Base-by-base conservation (phyloP, 2,113 vertebrate genomes). In the Mustela nigripes region DNA sequence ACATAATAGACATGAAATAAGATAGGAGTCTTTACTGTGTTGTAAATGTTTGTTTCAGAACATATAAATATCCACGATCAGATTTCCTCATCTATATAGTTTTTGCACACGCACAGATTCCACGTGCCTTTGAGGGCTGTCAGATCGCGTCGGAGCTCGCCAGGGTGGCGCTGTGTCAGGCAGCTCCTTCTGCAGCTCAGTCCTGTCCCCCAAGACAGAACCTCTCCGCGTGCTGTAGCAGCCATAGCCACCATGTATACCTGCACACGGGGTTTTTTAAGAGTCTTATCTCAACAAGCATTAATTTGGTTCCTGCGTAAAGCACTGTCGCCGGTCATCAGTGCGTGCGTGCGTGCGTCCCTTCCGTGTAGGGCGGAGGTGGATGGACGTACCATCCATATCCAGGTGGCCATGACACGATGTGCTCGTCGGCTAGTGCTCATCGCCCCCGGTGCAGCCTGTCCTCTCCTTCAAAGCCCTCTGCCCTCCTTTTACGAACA, bases 1-100 rank as follows among this genome's bases (percentile, higher is more conserved):
- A 80, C 12, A 24, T 14, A 76, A 24, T 86, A 31, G 24, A 60
- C 89, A 42, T 89, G 76, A 97, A 81, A 69, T 94, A 82, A 87
- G 65, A 45, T 18, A 36, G 56, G 56, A 53, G 42, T 78, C 48
- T 87, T 94, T 73, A 71, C 31, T 91, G 39, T 78, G 19, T 63
- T 22, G 22, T 10, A 21, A 42, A n/a, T 71, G 71, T 73, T 76
- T 87, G 36, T 92, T 89, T 92, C 45, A 73, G 81, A 69, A 63
- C 67, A 85, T 42, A 1, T 50, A 80, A 63, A 22, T 81, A 89
- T 26, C 50, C 63, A 3, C 48, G 62, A 58, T 48, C 88, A 89
- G 63, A 73, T 60, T 53, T 94, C 87, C 76, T 74, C 22, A 45
- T 79, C 69, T 88, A 11, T 39, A 11, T 48, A 5, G 8, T 56